Conservation (phyloP, 2,797 vertebrate species). For the Lepus townsendii region DNA sequence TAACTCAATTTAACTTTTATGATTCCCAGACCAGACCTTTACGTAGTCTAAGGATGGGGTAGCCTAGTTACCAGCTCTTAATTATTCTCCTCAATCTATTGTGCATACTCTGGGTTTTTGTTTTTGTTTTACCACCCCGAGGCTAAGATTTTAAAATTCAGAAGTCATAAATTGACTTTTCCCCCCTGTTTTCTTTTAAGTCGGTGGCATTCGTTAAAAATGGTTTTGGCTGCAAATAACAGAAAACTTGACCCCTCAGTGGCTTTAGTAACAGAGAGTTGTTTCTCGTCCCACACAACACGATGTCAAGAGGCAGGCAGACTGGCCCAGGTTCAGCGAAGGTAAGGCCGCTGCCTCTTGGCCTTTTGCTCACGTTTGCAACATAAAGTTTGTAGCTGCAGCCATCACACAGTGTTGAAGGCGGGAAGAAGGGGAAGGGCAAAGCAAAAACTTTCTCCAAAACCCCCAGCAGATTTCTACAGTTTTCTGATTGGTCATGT, state of each 20-base stretch:
- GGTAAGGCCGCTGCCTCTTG: background rate
- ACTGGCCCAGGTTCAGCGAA: background rate
- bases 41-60: background rate
- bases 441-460: background rate
- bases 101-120: background rate
- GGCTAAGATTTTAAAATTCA: slow-evolving; percentile 16
- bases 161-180: background rate
- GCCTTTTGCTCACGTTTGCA: background rate
- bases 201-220: background rate
- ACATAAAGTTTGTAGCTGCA: background rate
- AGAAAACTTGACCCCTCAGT: background rate
- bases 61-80: background rate
- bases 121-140: slow-evolving; percentile 23
- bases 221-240: background rate
- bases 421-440: background rate
- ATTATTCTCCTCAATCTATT: background rate
- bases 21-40: slow-evolving; percentile 2
- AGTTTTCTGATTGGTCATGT: background rate
- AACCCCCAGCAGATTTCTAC: background rate
- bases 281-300: background rate
- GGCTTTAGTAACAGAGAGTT: background rate
- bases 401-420: background rate
- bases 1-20: slow-evolving; percentile 38
- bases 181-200: background rate
- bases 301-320: background rate